These are phyloP conservation scores for Lordiphosa andalusiaca DNA, from an alignment of 2,888 invertebrate genomes.

Conservation along the genomic window DNA sequence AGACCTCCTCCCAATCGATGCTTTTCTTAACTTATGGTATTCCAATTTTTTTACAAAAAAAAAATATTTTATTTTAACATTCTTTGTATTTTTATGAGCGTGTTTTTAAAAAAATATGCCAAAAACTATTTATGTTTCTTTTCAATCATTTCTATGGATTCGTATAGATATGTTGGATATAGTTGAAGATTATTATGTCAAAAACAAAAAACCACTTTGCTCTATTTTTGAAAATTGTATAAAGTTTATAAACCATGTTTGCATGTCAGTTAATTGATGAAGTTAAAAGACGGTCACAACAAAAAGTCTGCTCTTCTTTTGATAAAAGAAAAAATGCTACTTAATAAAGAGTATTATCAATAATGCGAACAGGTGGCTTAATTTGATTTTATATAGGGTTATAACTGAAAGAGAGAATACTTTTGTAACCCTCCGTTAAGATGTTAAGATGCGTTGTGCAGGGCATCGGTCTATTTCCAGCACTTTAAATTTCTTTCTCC, in stretches of 20 bases:
- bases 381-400: too few relatives aligned
- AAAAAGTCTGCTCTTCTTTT: slow-evolving; percentile 61
- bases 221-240: slow-evolving; percentile 46
- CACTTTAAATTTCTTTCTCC: too few relatives aligned
- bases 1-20: neutral
- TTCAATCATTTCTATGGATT: slow-evolving; percentile 20
- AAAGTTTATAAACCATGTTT: slow-evolving; percentile 51
- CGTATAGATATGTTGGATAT: slow-evolving; percentile 34
- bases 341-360: too few relatives aligned
- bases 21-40: slow-evolving; percentile 29
- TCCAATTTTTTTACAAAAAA: slow-evolving; percentile 60
- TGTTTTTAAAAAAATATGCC: slow-evolving; percentile 48
- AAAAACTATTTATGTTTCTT: slow-evolving; percentile 38
- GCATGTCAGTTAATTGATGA: slow-evolving; percentile 22
- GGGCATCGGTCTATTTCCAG: too few relatives aligned
- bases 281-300: slow-evolving; percentile 46
- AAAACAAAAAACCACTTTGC: slow-evolving; percentile 27
- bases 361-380: too few relatives aligned
- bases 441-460: too few relatives aligned
- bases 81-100: slow-evolving; percentile 45
- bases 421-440: too few relatives aligned
- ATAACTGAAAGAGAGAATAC: too few relatives aligned
- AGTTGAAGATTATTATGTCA: slow-evolving; percentile 40
- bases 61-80: slow-evolving; percentile 52
- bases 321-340: slow-evolving; percentile 39